Evolutionary conservation across 2,113 vertebrate genomes (phyloP).

Genomic region (Chaenogobius annularis): DNA sequence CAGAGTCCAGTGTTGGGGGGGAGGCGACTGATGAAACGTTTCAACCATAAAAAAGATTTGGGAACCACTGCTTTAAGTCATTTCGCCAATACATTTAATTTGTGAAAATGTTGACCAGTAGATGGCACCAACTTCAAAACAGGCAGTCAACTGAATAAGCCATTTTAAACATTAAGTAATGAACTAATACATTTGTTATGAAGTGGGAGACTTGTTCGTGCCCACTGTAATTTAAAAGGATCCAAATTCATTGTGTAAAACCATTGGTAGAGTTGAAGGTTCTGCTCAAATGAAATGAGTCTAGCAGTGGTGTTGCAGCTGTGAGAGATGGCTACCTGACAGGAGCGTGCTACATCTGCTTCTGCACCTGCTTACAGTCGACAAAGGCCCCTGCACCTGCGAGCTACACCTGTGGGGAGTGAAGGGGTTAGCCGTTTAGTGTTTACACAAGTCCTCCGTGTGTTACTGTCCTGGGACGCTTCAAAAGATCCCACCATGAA

Average conservation of each 20-base stretch:
- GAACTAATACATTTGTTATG: background rate
- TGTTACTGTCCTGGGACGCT: background rate
- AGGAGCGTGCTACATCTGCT: slow-evolving; percentile 34
- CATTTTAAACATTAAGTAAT: no score
- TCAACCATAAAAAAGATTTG: no score
- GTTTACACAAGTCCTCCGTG: background rate
- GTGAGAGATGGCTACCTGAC: slow-evolving; percentile 15
- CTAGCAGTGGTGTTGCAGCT: no score
- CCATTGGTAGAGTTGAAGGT: no score
- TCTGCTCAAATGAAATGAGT: no score
- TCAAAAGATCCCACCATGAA: slow-evolving; percentile 7
- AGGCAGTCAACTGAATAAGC: background rate
- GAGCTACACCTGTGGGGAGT: slow-evolving; percentile 10
- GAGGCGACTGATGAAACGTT: no score
- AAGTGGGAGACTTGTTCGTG: no score
- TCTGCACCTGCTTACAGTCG: slow-evolving; percentile 26
- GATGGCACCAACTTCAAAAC: background rate
- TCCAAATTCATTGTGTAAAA: no score
- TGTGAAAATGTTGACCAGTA: background rate
- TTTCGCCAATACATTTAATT: background rate
- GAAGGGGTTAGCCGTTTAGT: background rate
- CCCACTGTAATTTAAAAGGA: no score
- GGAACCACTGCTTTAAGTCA: no score
- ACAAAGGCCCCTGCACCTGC: slow-evolving; percentile 26
- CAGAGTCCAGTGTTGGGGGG: no score